A percentile compares a stretch with the other conserved stretches of the same genome.
Evolutionary conservation across 2,797 vertebrate species (phyloP).

Genomic region (Bovichtus diacanthus): DNA sequence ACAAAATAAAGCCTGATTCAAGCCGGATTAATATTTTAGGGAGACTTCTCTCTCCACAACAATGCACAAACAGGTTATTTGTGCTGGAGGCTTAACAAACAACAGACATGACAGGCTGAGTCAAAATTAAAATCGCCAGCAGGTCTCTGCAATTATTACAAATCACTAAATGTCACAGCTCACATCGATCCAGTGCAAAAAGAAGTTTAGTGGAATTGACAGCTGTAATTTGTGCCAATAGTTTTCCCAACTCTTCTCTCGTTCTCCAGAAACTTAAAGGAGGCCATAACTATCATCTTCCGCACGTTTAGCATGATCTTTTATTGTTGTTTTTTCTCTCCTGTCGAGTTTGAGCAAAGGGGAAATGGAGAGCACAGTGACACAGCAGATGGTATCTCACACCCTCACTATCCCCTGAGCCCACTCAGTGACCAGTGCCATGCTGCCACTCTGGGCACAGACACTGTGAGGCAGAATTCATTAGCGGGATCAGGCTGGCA

Average conservation of each 20-base stretch:
- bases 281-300: not conserved
- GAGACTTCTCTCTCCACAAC: constrained; percentile 32
- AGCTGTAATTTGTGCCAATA: constrained; percentile 38
- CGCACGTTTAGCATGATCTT: not conserved
- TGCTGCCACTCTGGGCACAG: constrained; percentile 59
- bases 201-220: constrained; percentile 18
- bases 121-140: constrained; percentile 41
- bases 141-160: constrained; percentile 54
- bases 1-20: constrained; percentile 8
- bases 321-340: constrained; percentile 17
- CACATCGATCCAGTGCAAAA: constrained; percentile 36
- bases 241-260: constrained; percentile 9
- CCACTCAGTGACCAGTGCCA: constrained; percentile 66
- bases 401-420: constrained; percentile 53
- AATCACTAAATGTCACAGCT: constrained; percentile 46
- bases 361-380: constrained; percentile 32
- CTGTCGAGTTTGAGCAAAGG: constrained; percentile 30
- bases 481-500: constrained; percentile 67
- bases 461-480: constrained; percentile 71
- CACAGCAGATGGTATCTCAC: constrained; percentile 71
- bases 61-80: constrained; percentile 53
- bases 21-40: constrained; percentile 41
- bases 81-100: constrained; percentile 36
- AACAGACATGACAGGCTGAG: constrained; percentile 37
- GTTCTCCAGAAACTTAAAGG: not conserved